These are phyloP conservation scores for Pithys albifrons DNA, from an alignment of 2,113 vertebrate genomes.

Conservation along the genomic window DNA sequence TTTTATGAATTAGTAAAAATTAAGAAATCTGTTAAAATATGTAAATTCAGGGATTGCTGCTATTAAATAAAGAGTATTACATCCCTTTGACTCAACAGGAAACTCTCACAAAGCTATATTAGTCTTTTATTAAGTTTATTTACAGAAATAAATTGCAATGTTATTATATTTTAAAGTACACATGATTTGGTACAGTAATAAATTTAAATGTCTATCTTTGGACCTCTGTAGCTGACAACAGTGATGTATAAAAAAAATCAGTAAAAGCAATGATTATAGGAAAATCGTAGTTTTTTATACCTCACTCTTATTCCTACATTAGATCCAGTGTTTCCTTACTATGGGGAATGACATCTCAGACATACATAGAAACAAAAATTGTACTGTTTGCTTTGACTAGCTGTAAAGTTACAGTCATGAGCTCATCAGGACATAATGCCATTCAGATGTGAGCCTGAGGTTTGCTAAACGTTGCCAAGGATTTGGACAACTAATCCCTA, in stretches of 20 bases:
- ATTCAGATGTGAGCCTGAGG: conserved; percentile 24
- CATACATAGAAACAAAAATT: neutral
- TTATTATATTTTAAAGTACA: neutral
- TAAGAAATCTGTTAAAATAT: neutral
- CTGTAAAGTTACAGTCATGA: neutral
- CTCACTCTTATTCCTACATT: neutral
- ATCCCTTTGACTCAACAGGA: neutral
- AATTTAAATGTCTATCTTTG: neutral
- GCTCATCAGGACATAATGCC: conserved; percentile 21
- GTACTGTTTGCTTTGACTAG: conserved; percentile 27
- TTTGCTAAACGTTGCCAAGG: neutral
- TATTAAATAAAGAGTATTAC: neutral
- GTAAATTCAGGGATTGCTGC: neutral
- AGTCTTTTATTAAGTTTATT: neutral
- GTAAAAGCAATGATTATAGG: neutral
- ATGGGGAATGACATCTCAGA: neutral
- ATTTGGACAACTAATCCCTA: neutral
- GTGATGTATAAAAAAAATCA: neutral
- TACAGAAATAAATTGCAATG: neutral
- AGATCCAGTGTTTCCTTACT: neutral
- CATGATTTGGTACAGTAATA: neutral
- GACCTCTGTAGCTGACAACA: neutral
- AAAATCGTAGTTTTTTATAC: neutral
- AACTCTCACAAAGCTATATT: neutral
- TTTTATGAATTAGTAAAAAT: neutral